A percentile compares a stretch with the other conserved stretches of the same genome.
Evolutionary conservation across 2,113 vertebrate genomes (phyloP).

Genomic region (Nymphicus hollandicus): DNA sequence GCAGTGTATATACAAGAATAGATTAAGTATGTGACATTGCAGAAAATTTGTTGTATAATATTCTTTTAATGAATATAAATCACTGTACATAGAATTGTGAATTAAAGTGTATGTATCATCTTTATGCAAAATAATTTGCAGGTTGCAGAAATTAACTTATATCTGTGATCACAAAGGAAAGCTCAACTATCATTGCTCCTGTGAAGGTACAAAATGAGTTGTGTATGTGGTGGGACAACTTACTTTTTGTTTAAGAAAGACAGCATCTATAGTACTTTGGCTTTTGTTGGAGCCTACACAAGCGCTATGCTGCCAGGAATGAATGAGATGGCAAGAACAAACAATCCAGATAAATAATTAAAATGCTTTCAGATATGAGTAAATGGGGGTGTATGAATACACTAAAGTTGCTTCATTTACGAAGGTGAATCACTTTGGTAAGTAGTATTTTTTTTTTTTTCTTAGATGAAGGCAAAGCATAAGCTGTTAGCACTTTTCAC

Average conservation of each 20-base stretch:
- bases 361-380: conserved; percentile 38
- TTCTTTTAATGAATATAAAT: conserved; percentile 71
- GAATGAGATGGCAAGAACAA: not conserved
- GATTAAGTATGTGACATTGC: conserved; percentile 34
- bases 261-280: not conserved
- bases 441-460: not conserved
- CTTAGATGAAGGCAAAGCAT: not conserved
- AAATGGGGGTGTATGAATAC: not conserved
- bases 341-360: conserved; percentile 10
- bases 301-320: not conserved
- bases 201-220: not conserved
- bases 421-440: not conserved
- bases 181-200: not conserved
- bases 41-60: conserved; percentile 76
- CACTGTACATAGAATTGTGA: conserved; percentile 72
- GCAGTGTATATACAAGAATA: conserved; percentile 67
- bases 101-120: conserved; percentile 57
- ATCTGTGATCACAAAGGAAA: not conserved
- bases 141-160: not conserved
- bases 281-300: not conserved
- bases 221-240: not conserved
- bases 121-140: conserved; percentile 49
- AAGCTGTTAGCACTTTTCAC: not conserved
- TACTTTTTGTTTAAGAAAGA: not conserved
- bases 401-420: not conserved